phyloP scores from a whole-genome alignment of 2,797 vertebrate genomes.

The Artibeus jamaicensis region DNA sequence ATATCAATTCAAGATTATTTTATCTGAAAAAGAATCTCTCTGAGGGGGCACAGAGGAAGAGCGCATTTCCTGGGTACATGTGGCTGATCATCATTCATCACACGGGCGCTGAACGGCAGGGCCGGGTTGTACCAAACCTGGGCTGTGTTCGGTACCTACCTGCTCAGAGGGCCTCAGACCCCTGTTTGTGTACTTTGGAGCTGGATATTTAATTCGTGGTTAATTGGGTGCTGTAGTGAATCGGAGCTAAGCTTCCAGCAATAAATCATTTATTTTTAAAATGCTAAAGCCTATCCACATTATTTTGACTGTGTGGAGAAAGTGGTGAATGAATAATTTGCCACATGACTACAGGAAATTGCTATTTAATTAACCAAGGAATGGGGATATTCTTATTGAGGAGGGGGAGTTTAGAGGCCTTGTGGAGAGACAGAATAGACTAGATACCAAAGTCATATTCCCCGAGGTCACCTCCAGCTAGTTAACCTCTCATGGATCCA shows the following conservation, averaged over 20 bases:
- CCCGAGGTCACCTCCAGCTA: background rate
- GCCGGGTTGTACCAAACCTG: background rate
- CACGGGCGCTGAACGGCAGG: background rate
- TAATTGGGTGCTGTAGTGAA: slow-evolving; percentile 21
- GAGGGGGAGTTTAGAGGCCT: background rate
- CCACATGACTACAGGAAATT: background rate
- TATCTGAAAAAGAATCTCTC: background rate
- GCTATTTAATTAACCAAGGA: slow-evolving; percentile 11
- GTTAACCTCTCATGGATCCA: background rate
- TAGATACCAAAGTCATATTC: background rate
- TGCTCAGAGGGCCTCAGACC: background rate
- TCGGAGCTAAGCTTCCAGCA: background rate
- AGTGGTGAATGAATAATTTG: slow-evolving; percentile 17
- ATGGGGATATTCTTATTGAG: background rate
- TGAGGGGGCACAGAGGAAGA: background rate
- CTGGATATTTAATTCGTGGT: slow-evolving; percentile 5
- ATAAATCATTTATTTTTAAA: slow-evolving; percentile 34
- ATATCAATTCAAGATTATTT: slow-evolving; percentile 4
- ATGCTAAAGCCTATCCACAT: background rate
- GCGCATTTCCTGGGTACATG: background rate
- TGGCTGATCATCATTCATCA: background rate
- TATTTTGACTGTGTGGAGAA: background rate
- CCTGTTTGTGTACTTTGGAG: slow-evolving; percentile 14
- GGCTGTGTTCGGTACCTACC: background rate
- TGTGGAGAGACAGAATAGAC: background rate